A percentile compares a stretch with the other conserved stretches of the same genome.
Evolutionary conservation across 2,797 vertebrate species (phyloP).

Genomic region (Pangasius larnaudii): DNA sequence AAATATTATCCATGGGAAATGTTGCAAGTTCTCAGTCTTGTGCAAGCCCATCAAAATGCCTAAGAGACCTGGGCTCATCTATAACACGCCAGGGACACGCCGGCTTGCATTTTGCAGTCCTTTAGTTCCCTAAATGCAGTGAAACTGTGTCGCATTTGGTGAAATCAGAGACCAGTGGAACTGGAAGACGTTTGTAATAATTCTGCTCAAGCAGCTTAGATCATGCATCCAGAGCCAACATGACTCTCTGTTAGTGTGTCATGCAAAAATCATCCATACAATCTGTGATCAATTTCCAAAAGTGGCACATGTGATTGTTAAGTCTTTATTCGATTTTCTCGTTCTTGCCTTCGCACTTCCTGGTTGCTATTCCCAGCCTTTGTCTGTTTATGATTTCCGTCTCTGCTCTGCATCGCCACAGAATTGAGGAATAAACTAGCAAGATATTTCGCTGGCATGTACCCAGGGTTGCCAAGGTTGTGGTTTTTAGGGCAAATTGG

Average conservation of each 20-base stretch:
- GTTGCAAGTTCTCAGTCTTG: conserved; percentile 17
- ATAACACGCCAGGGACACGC: conserved; percentile 38
- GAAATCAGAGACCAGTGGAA: conserved; percentile 36
- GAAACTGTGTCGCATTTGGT: conserved; percentile 22
- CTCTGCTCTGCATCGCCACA: neutral
- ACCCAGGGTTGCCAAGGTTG: conserved; percentile 11
- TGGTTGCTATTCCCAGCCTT: conserved; percentile 27
- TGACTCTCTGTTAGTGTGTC: neutral
- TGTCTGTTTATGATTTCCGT: conserved; percentile 40
- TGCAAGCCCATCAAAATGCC: conserved; percentile 32
- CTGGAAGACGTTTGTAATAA: conserved; percentile 27
- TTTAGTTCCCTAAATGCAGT: conserved; percentile 6
- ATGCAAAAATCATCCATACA: neutral
- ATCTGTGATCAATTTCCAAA: conserved; percentile 10
- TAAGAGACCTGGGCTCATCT: conserved; percentile 26
- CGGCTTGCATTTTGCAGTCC: conserved; percentile 22
- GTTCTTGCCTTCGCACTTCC: conserved; percentile 43
- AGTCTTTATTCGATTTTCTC: conserved; percentile 21
- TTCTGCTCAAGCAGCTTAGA: conserved; percentile 36
- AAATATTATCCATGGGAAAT: conserved; percentile 37
- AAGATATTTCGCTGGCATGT: neutral
- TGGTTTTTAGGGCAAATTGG: neutral
- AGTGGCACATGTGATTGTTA: conserved; percentile 8
- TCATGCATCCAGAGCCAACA: conserved; percentile 28
- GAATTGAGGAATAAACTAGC: conserved; percentile 26